Evolutionary conservation across 2,797 vertebrate species (phyloP).

Genomic region (Pteronotus mesoamericanus): DNA sequence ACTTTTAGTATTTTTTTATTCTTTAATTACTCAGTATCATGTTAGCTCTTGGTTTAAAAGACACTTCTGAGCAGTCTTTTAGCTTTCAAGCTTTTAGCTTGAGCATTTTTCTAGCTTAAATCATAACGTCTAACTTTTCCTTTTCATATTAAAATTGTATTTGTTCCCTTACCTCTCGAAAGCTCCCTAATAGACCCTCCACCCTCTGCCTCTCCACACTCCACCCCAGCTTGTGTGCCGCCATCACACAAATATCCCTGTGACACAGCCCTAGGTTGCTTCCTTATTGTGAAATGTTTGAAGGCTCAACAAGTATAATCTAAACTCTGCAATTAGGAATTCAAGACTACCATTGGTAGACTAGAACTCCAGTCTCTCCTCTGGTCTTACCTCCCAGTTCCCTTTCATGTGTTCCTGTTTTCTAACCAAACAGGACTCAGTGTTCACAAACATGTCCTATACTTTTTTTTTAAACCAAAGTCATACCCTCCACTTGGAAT

Average conservation of each 20-base stretch:
- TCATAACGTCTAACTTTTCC: background rate
- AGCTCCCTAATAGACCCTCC: background rate
- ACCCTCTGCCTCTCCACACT: background rate
- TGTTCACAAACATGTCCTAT: background rate
- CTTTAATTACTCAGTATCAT: background rate
- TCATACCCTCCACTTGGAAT: background rate
- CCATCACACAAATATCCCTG: background rate
- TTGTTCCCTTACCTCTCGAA: background rate
- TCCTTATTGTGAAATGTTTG: background rate
- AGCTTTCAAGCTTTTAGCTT: too few relatives aligned
- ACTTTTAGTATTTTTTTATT: background rate
- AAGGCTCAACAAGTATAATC: background rate
- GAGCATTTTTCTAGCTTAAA: background rate
- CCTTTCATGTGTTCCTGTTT: background rate
- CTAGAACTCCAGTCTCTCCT: background rate
- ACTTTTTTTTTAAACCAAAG: background rate
- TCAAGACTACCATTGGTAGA: background rate
- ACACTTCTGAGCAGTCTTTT: background rate
- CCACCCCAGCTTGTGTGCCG: background rate
- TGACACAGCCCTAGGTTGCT: background rate
- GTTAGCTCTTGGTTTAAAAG: background rate
- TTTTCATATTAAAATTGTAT: constrained; percentile 19
- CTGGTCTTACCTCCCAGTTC: background rate
- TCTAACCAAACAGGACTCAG: background rate
- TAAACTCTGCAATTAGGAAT: background rate